Percentiles rank a stretch among this genome's conserved stretches.
Evolutionary conservation across 1,140 invertebrate genomes (phyloP).

Genomic region (Acromyrmex charruanus): DNA sequence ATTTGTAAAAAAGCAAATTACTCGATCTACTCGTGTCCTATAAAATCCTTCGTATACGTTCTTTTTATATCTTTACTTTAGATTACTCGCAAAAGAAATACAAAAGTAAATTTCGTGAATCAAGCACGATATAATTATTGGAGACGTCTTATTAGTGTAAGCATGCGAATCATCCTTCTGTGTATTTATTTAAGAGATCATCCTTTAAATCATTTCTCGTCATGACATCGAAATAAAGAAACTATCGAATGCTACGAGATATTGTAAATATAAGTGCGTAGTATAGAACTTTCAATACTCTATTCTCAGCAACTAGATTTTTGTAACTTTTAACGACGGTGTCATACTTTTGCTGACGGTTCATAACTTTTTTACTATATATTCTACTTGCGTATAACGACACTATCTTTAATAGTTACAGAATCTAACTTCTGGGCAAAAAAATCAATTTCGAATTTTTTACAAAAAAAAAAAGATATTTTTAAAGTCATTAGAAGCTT

Average conservation of each 20-base stretch:
- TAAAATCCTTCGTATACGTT: constrained; percentile 34
- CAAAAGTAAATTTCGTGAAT: constrained; percentile 21
- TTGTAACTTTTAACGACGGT: too few species aligned
- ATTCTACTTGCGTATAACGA: too few species aligned
- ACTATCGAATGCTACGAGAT: constrained; percentile 52
- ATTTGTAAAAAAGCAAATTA: constrained; percentile 2
- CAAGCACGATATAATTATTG: constrained; percentile 7
- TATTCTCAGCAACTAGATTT: neutral
- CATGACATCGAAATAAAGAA: neutral
- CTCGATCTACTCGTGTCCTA: constrained; percentile 37
- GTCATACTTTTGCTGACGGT: too few species aligned
- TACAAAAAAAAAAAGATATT: neutral
- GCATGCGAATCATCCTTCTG: constrained; percentile 61
- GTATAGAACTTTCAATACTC: constrained; percentile 33
- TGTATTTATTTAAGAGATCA: constrained; percentile 71
- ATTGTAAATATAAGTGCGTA: constrained; percentile 66
- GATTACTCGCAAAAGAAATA: constrained; percentile 15
- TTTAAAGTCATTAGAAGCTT: neutral
- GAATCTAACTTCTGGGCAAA: neutral
- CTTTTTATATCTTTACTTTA: constrained; percentile 19
- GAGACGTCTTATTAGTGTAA: constrained; percentile 43
- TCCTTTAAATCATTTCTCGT: constrained; percentile 38
- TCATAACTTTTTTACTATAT: too few species aligned
- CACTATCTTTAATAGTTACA: too few species aligned
- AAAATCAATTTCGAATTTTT: neutral